Evolutionary conservation across 2,113 vertebrate species (phyloP), one percentile per base, ranked within the genome.

Genomic region (Ctenodactylus gundi): DNA sequence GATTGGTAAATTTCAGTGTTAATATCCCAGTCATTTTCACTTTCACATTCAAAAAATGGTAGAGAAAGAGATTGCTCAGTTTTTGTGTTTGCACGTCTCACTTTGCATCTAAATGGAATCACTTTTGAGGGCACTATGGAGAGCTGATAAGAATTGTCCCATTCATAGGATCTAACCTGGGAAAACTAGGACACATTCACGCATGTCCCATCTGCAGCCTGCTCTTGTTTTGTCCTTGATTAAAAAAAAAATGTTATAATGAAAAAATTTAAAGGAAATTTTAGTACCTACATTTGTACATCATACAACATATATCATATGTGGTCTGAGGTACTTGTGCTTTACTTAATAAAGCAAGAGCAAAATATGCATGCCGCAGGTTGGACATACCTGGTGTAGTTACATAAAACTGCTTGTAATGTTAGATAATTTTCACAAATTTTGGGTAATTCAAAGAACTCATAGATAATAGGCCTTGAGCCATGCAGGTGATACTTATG

Each of bases 41-140:
- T 94, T 94, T 88, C 39, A 95, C 49, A 85, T 53, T 62, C 91
- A 70, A 94, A 89, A 95, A 93, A 95, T 81, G 46, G 68, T 55
- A 94, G 81, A 90, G 51, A 85, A 85, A 78, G 80, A 88, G 18
- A 89, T 34, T 62, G 68, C 57, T 93, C 34, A 64, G 39, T 60
- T 92, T 93, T 93, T 85, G 3, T 7, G 34, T 91, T 64, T 86
- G 51, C 53, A 93, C 9, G 64, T 73, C 13, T 60, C 36, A 94
- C 82, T 95, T 58, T n/a, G 44, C 44, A 85, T 55, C 23, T 46
- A 93, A 83, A 83, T 46, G 84, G 92, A 65, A 91, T 85, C 12
- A 65, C 17, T 80, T 87, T 75, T 46, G 41, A 78, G 57, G 91
- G 15, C 70, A 85, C 44, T 58, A 70, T 15, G 62, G 34, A 55